Evolutionary conservation across 2,113 vertebrate species (phyloP), one percentile per base, ranked within the genome.

Genomic region (Aythya baeri): DNA sequence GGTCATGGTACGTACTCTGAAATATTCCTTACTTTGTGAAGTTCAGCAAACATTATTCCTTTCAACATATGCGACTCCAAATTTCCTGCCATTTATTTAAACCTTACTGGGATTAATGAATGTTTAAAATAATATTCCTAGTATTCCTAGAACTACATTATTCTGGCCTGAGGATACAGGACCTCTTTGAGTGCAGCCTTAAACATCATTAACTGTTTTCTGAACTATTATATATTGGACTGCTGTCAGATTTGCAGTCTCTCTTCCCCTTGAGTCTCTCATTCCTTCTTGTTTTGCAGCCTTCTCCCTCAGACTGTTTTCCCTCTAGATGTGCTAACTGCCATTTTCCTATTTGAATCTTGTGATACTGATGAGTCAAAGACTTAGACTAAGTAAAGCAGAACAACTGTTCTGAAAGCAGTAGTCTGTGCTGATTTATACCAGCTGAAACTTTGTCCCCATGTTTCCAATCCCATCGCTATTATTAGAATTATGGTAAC

Each of bases 311-410:
- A 27, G 50, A 86, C 93, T 94, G 41, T 93, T 93, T 95, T 95
- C 91, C 90, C 77, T 93, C 85, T 88, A 80, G 61, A 86, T 95
- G 38, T 86, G 62, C 70, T 92, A 92, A 83, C 62, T 90, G 63
- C 78, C 41, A 41, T 94, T 96, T 97, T 94, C 67, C 73, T 74
- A 2, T 61, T 88, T 79, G 32, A 84, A 80, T 96, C 82, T 94
- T 93, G 75, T 96, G 94, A 90, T 96, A 52, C 32, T 79, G 82
- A 94, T 94, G 91, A 96, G 72, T 91, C 94, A 91, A 90, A 94
- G 86, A 67, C 86, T 94, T 75, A 74, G 68, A 74, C 61, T 95
- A 84, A 91, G 55, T 77, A 63, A 95, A 96, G 89, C 73, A 93
- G 83, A 96, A 59, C 52, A 93, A 91, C 65, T 65, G 43, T 77